Evolutionary conservation across 2,113 vertebrate genomes (phyloP), one percentile per base, ranked within the genome.

Genomic region (Phyllopteryx taeniolatus): DNA sequence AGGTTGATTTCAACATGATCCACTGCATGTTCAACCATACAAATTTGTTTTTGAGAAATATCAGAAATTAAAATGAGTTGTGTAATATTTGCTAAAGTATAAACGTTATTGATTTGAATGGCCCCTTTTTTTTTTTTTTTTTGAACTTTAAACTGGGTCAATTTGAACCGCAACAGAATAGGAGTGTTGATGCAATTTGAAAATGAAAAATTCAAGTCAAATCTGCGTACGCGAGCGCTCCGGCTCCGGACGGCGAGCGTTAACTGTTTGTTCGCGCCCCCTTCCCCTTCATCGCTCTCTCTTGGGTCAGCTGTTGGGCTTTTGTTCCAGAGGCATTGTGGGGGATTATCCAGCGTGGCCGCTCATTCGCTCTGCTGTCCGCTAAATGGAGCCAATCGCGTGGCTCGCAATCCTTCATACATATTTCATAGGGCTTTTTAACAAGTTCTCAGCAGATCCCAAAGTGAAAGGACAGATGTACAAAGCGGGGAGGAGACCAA

Each of bases 291-390:
- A 77, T 56, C 60, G 65, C 76, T 67, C 83, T 89, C 87, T 86
- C 87, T 81, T 35, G 88, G 87, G 87, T 91, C 88, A 91, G 88
- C 90, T 90, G 88, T 90, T 91, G 86, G 85, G 86, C 79, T 84
- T 89, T 91, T 91, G 90, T 90, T 91, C 83, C 87, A 89, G 79
- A 77, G 80, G 90, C 84, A 90, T 91, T 91, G 90, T 91, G 88
- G 87, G 86, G 88, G 88, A 91, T 91, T 90, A 90, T 91, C 84
- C 84, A 74, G 83, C 83, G 86, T 83, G 87, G 85, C 79, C 84
- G 84, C 79, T 89, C 85, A 86, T 90, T 87, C 70, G 86, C 83
- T 80, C 46, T 78, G 85, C 87, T 83, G 84, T 88, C 87, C 84
- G 42, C 79, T 85, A 90, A 91, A 90, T 84, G 86, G 81, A 87